phyloP scores from a whole-genome alignment of 2,113 vertebrate species.

The Ictalurus furcatus region DNA sequence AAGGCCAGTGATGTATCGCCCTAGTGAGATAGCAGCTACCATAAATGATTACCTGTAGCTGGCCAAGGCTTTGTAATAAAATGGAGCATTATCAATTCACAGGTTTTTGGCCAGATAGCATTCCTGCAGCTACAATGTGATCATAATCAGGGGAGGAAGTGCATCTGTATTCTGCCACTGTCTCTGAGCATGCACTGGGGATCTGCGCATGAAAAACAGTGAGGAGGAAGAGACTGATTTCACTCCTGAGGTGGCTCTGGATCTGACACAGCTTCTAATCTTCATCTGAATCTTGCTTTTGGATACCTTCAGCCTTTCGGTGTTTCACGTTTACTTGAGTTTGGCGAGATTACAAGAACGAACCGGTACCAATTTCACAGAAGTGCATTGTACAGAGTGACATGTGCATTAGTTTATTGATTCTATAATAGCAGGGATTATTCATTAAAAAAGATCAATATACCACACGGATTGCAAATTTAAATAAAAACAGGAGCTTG shows the following conservation, averaged over 20 bases:
- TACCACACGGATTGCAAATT: neutral
- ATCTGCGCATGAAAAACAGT: constrained; percentile 13
- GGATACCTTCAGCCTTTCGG: constrained; percentile 7
- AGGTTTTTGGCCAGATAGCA: constrained; percentile 83
- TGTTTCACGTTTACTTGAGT: constrained; percentile 6
- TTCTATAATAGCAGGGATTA: neutral
- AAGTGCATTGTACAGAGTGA: neutral
- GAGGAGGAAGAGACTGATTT: constrained; percentile 39
- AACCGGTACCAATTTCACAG: neutral
- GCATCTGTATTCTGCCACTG: constrained; percentile 56
- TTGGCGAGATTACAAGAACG: neutral
- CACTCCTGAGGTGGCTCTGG: constrained; percentile 25
- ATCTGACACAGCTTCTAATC: constrained; percentile 26
- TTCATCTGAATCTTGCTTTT: constrained; percentile 39
- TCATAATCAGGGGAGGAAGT: constrained; percentile 48
- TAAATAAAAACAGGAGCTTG: neutral
- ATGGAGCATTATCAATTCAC: constrained; percentile 85
- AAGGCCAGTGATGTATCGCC: constrained; percentile 79
- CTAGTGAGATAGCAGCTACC: constrained; percentile 71
- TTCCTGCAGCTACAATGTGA: constrained; percentile 55
- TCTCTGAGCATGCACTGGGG: constrained; percentile 28
- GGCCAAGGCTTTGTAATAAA: constrained; percentile 87
- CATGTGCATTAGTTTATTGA: neutral
- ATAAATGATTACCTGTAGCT: constrained; percentile 83
- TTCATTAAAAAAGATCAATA: neutral